Conservation (phyloP, 2,797 vertebrate genomes). For the Oreochromis mossambicus region DNA sequence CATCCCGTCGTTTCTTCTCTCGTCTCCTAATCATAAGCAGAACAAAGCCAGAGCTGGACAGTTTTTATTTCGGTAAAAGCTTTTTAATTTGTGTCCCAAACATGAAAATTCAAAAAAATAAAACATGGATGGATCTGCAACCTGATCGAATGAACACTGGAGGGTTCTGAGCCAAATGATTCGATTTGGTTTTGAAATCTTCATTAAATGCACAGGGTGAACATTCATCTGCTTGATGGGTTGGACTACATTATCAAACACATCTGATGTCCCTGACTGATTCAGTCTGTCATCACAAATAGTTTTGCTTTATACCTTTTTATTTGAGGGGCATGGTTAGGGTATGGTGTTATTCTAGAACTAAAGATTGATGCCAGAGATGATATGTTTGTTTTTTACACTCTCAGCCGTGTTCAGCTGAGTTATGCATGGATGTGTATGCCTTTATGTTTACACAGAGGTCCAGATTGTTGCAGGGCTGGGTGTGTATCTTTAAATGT, state of each 20-base stretch:
- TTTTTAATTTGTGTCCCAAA: neutral
- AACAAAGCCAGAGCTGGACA: neutral
- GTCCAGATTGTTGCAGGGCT: slow-evolving; percentile 8
- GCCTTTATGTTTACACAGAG: slow-evolving; percentile 12
- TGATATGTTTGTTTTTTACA: neutral
- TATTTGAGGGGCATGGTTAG: neutral
- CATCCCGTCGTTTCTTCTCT: neutral
- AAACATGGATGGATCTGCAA: neutral
- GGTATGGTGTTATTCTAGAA: neutral
- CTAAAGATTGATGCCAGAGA: neutral
- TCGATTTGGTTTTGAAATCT: neutral
- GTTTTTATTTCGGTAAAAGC: neutral
- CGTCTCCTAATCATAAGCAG: accelerated
- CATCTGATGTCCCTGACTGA: neutral
- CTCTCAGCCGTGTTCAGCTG: neutral
- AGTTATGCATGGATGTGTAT: neutral
- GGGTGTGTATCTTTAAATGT: slow-evolving; percentile 30
- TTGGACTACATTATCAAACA: neutral
- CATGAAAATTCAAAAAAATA: accelerated
- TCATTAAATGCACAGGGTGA: neutral
- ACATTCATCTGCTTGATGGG: accelerated
- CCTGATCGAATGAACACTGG: neutral
- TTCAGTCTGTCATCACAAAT: neutral
- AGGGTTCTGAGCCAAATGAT: neutral
- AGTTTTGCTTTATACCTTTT: neutral